Conservation (phyloP, 92 coral and sea anemone species). For the Blastomussa wellsi region DNA sequence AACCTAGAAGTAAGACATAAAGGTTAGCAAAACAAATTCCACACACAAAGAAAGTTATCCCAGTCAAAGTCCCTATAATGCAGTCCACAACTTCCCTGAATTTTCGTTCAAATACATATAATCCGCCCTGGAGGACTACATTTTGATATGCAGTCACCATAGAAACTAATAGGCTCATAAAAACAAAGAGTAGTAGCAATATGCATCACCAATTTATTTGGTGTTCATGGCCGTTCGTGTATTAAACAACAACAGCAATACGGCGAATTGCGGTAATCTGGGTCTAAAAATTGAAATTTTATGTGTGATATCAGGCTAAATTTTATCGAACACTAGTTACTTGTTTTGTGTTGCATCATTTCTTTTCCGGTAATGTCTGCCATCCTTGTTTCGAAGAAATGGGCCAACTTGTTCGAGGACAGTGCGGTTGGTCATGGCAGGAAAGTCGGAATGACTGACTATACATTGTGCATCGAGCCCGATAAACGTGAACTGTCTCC, state of each 20-base stretch:
- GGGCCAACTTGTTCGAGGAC: constrained; percentile 35
- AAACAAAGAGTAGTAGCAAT: background rate
- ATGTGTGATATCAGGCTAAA: too few relatives aligned
- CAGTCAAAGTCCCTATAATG: too few relatives aligned
- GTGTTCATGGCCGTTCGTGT: background rate
- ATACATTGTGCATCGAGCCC: constrained; percentile 44
- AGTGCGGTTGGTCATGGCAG: constrained; percentile 27
- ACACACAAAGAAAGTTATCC: background rate
- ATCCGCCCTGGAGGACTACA: too few relatives aligned
- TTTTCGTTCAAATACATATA: too few relatives aligned
- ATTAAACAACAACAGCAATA: constrained; percentile 16
- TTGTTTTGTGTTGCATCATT: constrained; percentile 15
- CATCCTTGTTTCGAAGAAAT: constrained; percentile 24
- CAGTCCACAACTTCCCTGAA: background rate
- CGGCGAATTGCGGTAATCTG: background rate
- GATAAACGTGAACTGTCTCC: too few relatives aligned
- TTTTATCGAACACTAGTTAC: background rate
- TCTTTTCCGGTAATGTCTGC: constrained; percentile 18
- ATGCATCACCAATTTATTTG: background rate
- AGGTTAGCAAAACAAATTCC: background rate
- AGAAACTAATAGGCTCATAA: background rate
- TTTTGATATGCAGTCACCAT: background rate
- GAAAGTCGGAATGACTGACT: constrained; percentile 39
- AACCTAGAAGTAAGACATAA: background rate
- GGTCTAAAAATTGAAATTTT: too few relatives aligned